Base-by-base conservation (phyloP, 2,888 invertebrate species). In the Orchesellides sinensis region DNA sequence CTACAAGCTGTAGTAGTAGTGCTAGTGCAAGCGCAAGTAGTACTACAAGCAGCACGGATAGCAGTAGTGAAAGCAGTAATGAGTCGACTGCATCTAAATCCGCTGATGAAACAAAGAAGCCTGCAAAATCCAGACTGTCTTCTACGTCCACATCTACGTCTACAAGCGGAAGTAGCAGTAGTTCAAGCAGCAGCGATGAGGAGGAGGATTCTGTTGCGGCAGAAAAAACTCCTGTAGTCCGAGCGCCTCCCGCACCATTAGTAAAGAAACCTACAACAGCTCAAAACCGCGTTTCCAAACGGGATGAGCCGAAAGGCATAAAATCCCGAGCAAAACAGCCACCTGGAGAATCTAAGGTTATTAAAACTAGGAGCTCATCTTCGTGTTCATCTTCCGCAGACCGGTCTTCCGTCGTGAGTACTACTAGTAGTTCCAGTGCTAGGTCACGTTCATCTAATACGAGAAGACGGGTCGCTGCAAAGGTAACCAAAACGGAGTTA, bases 351-450 rank as follows among this genome's bases (percentile, higher is more conserved):
- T 59, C 68, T 19, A 47, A 59, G 17, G 61, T 81, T 23, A 40
- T 82, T 1, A 82, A 82, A 63, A n/a, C 32, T 1, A 61, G 82
- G 27, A 82, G 82, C 19, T 82, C 82, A 12, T 82, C 82, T 4
- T 82, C 82, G 17, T 82, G 82, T n/a, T 82, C 82, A 3, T 82
- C 82, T 27, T 82, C 82, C 12, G 82, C 65, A 29, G 82, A 82
- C 17, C 68, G 75, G 19, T 75, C 74, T 23, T 82, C 82, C 6
- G 75, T 70, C 3, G 69, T 27, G 10, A 82, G 82, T 65, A 75
- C 75, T 5, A 75, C 82, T 23, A 82, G 75, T 47, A 82, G 82
- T 70, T 82, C 82, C 32, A 82, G 82, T 59, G 68, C 74, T 25
- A 75, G 82, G 63, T 82, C 82, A 29, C 68, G 82, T 14, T 82